Conservation (phyloP, 2,113 vertebrate genomes). For the Ptilorrhoa leucosticta region DNA sequence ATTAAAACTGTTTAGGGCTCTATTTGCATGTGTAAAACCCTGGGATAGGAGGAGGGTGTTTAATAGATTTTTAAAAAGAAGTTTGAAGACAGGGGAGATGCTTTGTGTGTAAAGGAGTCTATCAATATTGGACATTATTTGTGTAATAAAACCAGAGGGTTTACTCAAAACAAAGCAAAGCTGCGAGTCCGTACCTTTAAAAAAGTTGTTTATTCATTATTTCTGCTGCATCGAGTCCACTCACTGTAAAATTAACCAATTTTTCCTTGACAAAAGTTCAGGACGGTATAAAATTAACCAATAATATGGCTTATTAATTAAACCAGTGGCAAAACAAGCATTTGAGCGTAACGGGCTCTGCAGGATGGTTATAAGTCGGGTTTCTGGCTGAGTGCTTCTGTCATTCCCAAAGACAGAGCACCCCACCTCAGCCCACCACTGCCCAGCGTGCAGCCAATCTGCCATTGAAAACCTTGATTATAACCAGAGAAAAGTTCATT, state of each 20-base stretch:
- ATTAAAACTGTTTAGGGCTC: conserved; percentile 67
- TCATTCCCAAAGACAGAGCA: conserved; percentile 5
- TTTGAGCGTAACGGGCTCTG: not conserved
- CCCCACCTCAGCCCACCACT: conserved; percentile 38
- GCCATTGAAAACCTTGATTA: conserved; percentile 22
- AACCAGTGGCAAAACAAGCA: conserved; percentile 19
- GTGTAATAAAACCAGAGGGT: not conserved
- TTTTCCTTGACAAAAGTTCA: conserved; percentile 42
- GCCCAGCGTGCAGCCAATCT: conserved; percentile 24
- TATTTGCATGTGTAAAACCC: conserved; percentile 72
- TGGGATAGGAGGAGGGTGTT: conserved; percentile 29
- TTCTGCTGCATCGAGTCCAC: not conserved
- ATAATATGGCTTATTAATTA: conserved; percentile 50
- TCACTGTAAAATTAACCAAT: conserved; percentile 1
- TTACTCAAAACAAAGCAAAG: not conserved
- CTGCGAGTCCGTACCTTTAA: not conserved
- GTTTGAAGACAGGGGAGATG: conserved; percentile 39
- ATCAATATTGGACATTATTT: not conserved
- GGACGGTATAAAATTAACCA: conserved; percentile 6
- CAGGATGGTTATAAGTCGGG: not conserved
- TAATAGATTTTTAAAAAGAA: conserved; percentile 51
- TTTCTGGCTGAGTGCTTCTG: conserved; percentile 25
- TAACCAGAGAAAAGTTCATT: conserved; percentile 40
- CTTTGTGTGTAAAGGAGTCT: not conserved
- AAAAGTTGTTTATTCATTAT: conserved; percentile 3